Evolutionary conservation across 2,888 invertebrate genomes (phyloP), one percentile per base, ranked within the genome.

Genomic region (Ganaspis brasiliensis): DNA sequence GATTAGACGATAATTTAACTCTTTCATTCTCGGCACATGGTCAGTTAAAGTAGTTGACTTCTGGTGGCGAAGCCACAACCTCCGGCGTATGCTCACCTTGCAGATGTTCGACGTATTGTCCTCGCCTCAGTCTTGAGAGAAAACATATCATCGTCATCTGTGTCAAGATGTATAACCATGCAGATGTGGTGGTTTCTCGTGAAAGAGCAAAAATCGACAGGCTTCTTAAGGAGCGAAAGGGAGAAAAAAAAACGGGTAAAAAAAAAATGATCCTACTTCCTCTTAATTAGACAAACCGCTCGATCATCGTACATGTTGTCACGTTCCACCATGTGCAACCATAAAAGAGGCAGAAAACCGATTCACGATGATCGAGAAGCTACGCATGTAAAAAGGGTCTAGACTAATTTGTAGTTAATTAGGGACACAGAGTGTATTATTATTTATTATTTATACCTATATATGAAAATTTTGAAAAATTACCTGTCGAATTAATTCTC

Each of bases 91-190:
- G 67, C 67, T 80, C 75, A 79, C 67, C 76, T 80, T 77, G 73
- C 82, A 84, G 80, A 82, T 84, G 84, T 80, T 83, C 59, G 67
- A 79, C 57, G 79, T 77, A 81, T 81, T 81, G 82, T 80, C 77
- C 73, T 75, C 57, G 70, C 73, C 67, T 55, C 75, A 75, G 74
- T 80, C 77, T 67, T n/a, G 75, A 79, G 78, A 77, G 80, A 82
- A 82, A 82, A 79, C 78, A 81, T 72, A 77, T 79, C 72, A 14
- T 78, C 77, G 81, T 77, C 77, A 79, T 77, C 61, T 75, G 79
- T 79, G 72, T 76, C 61, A 21, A 37, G 78, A 79, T 78, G 79
- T 78, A 79, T 81, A 78, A 76, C 77, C 78, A 79, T 78, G 78
- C 80, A 82, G 79, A 82, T 82, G 74, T 45, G 79, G 79, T 79